These are phyloP conservation scores for Toxostoma redivivum DNA, from an alignment of 2,113 vertebrate species.

Conservation along the genomic window DNA sequence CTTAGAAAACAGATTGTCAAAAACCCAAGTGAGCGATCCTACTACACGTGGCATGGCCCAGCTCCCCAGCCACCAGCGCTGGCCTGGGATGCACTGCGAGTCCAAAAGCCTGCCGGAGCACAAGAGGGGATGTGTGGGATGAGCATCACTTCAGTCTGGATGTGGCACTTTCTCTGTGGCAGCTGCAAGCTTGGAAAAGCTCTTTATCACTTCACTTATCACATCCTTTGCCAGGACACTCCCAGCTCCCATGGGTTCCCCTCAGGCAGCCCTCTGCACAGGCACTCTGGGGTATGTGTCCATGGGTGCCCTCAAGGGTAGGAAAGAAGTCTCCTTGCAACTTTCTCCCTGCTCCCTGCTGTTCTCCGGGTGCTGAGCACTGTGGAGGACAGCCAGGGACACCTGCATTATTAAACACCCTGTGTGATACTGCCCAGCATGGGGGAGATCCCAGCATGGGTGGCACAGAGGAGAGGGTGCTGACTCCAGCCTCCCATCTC, in stretches of 20 bases:
- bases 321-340: not conserved
- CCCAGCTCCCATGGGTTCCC: not conserved
- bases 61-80: rapidly evolving
- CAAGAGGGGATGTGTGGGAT: not conserved
- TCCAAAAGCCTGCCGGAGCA: not conserved
- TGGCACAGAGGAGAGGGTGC: not conserved
- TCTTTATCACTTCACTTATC: not conserved
- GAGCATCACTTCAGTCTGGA: not conserved
- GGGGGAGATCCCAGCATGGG: not conserved
- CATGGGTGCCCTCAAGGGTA: not conserved
- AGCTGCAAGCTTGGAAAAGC: not conserved
- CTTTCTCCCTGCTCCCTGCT: not conserved
- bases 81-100: rapidly evolving
- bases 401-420: not conserved
- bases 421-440: rapidly evolving
- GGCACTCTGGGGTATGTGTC: rapidly evolving
- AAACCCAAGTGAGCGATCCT: not conserved
- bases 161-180: not conserved
- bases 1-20: constrained; percentile 11
- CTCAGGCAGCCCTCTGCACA: not conserved
- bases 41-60: rapidly evolving
- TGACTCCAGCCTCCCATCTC: not conserved
- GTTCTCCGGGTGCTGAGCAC: not conserved
- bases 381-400: not conserved
- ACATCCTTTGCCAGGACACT: not conserved